These are phyloP conservation scores for Subacronicta megacephala DNA, from an alignment of 2,888 invertebrate species.

Conservation along the genomic window DNA sequence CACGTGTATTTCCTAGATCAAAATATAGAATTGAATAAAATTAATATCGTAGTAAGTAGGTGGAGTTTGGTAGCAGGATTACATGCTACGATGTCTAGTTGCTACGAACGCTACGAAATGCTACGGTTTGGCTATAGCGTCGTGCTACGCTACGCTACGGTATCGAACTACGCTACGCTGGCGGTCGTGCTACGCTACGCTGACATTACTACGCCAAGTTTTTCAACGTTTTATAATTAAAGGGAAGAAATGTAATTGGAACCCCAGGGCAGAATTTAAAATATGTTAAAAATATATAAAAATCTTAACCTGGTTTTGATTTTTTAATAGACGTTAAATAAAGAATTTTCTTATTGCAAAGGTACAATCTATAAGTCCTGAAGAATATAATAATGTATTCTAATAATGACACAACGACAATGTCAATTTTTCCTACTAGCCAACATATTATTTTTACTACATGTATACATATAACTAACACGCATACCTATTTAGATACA, in stretches of 20 bases:
- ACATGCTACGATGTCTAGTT: constrained; percentile 15
- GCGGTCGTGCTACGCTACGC: constrained; percentile 12
- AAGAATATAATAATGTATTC: no score
- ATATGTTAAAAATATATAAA: no score
- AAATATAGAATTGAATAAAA: background rate
- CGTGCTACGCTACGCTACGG: background rate
- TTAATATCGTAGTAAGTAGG: background rate
- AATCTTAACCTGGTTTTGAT: no score
- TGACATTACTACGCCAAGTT: no score
- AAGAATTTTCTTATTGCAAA: no score
- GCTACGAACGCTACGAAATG: constrained; percentile 38
- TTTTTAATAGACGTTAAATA: no score
- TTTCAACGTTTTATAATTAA: background rate
- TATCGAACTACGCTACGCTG: background rate
- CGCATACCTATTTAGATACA: constrained; percentile 24
- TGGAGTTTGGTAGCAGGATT: background rate
- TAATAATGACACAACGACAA: no score
- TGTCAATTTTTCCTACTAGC: constrained; percentile 25
- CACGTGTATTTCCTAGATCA: background rate
- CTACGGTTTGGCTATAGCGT: constrained; percentile 30
- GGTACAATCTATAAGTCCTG: no score
- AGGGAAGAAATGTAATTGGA: no score
- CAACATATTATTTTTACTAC: constrained; percentile 34
- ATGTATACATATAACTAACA: background rate
- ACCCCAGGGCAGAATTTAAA: no score